Evolutionary conservation across 64 coral and sea anemone species (phyloP).

Genomic region (Montipora efflorescens): DNA sequence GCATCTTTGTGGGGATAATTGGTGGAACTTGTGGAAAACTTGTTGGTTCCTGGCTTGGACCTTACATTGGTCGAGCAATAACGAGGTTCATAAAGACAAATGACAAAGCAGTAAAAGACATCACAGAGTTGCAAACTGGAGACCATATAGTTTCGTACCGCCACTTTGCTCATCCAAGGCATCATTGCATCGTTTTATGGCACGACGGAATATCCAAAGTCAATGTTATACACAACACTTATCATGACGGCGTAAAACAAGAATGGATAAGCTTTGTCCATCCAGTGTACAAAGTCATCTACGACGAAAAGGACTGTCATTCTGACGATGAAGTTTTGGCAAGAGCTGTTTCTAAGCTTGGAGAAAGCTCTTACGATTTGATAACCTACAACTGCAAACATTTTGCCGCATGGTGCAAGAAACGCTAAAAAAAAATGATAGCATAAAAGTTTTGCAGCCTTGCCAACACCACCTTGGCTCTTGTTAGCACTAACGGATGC

Average conservation of each 20-base stretch:
- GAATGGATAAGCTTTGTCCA: constrained; percentile 35
- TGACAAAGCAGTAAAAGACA: constrained; percentile 32
- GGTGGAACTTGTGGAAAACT: constrained; percentile 18
- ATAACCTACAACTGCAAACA: constrained; percentile 59
- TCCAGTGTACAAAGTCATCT: constrained; percentile 54
- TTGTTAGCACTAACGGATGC: not conserved
- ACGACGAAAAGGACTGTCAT: constrained; percentile 26
- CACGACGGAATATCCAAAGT: constrained; percentile 33
- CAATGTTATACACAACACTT: constrained; percentile 55
- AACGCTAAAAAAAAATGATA: not conserved
- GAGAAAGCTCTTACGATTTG: constrained; percentile 32
- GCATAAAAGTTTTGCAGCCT: not conserved
- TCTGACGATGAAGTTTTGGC: constrained; percentile 12
- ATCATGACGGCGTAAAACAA: constrained; percentile 38
- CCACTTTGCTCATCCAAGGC: constrained; percentile 53
- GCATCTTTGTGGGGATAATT: constrained; percentile 35
- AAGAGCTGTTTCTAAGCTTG: constrained; percentile 61
- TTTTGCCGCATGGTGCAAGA: constrained; percentile 65
- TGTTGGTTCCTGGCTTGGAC: constrained; percentile 29
- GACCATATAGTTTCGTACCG: constrained; percentile 48
- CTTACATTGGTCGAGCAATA: constrained; percentile 3
- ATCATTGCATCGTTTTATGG: constrained; percentile 55
- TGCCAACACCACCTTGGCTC: not conserved
- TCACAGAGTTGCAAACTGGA: constrained; percentile 43
- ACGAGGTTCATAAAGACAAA: constrained; percentile 13